Conservation (phyloP, 2,888 invertebrate genomes). For the Ennomos erosarius region DNA sequence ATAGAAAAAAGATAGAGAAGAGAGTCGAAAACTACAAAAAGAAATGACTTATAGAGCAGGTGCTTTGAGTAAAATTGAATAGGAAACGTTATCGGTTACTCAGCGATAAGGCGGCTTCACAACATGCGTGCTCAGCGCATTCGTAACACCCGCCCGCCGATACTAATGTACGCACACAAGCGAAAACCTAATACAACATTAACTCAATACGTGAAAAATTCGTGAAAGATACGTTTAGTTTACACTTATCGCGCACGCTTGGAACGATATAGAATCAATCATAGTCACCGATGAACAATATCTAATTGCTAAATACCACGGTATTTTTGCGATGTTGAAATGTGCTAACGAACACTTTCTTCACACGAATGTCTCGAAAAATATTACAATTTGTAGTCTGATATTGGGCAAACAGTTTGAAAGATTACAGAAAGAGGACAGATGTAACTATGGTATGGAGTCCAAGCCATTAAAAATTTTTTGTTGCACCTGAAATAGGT, state of each 20-base stretch:
- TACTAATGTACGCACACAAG: constrained; percentile 53
- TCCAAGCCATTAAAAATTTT: no score
- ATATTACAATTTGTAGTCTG: no score
- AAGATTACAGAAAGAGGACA: no score
- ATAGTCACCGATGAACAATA: constrained; percentile 10
- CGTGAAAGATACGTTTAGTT: constrained; percentile 10
- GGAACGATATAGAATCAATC: constrained; percentile 1
- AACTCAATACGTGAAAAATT: constrained; percentile 26
- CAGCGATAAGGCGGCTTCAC: constrained; percentile 45
- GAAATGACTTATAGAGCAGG: constrained; percentile 50
- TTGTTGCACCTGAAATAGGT: no score
- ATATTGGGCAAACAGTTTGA: no score
- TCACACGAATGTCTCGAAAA: constrained; percentile 4
- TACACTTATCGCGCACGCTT: constrained; percentile 12
- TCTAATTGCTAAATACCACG: not conserved
- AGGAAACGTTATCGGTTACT: constrained; percentile 56
- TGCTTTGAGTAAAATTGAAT: constrained; percentile 50
- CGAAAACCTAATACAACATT: constrained; percentile 51
- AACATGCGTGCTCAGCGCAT: constrained; percentile 56
- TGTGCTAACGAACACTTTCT: not conserved
- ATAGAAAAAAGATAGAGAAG: constrained; percentile 41
- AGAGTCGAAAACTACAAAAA: constrained; percentile 36
- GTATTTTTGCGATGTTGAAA: constrained; percentile 7
- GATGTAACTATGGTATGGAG: no score
- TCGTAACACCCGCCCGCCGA: constrained; percentile 36